Evolutionary conservation across 2,797 vertebrate species (phyloP), one percentile per base, ranked within the genome.

Genomic region (Myripristis jacobus): DNA sequence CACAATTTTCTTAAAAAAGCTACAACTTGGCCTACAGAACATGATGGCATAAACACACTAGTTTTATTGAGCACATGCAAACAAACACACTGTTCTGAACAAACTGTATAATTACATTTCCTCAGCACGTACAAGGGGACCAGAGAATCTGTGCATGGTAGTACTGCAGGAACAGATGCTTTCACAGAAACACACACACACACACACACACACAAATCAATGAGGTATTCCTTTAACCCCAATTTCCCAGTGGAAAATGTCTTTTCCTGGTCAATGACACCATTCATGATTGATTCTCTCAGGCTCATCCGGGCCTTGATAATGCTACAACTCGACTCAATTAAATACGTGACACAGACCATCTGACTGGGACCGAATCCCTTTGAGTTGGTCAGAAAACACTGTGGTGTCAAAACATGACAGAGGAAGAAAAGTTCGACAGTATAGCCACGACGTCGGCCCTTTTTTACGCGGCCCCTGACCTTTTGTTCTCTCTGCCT

Each of bases 401-500:
- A 51, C 19, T 56, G 29, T 36, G 15, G 44, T 55, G 52, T 79
- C 64, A 66, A n/a, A 59, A 64, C 21, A 19, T 1, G 11, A 66
- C 36, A 41, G 24, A 71, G 68, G 80, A 66, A 50, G 3, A 12
- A 6, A 61, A 61, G 29, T 71, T 44, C 21, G 22, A 38, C n/a
- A n/a, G 65, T 25, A 44, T 31, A 25, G 18, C 3, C 47, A 18
- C 47, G 31, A 22, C 19, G 47, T 31, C 79, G 66, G 46, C 79
- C 70, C 76, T 79, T 74, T 58, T 41, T 25, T 58, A 52, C 34
- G 4, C 24, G 25, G 19, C 29, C 50, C 2, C 31, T 64, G 69
- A 79, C 77, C 81, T 78, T 80, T 75, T 61, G 46, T 66, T n/a
- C n/a, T n/a, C n/a, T 59, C 18, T 48, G 38, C 63, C 55, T 80